Evolutionary conservation across 2,113 vertebrate species (phyloP).

Genomic region (Lasiurus cinereus): DNA sequence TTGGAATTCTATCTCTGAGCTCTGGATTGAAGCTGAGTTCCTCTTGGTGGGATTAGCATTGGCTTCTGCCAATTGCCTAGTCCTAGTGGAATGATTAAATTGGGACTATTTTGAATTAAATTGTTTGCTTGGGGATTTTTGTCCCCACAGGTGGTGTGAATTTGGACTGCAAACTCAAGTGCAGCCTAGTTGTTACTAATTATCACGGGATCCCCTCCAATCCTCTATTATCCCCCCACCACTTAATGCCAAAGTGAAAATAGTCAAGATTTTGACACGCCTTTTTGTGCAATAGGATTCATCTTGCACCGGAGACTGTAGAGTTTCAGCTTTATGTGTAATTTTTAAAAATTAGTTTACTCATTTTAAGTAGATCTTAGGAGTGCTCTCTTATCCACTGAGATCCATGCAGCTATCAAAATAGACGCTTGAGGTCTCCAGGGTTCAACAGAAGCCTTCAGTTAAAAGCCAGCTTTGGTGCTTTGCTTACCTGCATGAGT

Average conservation of each 20-base stretch:
- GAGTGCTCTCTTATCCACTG: not conserved
- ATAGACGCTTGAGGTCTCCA: not conserved
- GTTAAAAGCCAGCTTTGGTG: not conserved
- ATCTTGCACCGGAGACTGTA: not conserved
- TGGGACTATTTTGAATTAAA: not conserved
- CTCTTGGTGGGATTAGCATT: not conserved
- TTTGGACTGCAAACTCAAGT: not conserved
- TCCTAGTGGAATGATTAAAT: not conserved
- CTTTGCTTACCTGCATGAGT: not conserved
- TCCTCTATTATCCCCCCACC: not conserved
- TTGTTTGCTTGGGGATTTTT: not conserved
- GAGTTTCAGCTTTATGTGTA: not conserved
- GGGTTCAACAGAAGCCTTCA: not conserved
- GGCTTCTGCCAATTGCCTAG: not conserved
- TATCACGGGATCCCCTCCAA: not conserved
- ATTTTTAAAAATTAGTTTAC: not conserved
- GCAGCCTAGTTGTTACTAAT: not conserved
- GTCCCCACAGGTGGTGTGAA: not conserved
- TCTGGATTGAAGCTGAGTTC: conserved; percentile 8
- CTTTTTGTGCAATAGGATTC: conserved; percentile 6
- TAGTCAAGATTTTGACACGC: not conserved
- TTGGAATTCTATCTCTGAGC: conserved; percentile 29
- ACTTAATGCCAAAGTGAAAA: not conserved
- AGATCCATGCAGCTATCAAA: not conserved
- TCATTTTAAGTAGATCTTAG: not conserved